phyloP scores from a whole-genome alignment of 2,797 vertebrate genomes.

The Heliangelus exortis region DNA sequence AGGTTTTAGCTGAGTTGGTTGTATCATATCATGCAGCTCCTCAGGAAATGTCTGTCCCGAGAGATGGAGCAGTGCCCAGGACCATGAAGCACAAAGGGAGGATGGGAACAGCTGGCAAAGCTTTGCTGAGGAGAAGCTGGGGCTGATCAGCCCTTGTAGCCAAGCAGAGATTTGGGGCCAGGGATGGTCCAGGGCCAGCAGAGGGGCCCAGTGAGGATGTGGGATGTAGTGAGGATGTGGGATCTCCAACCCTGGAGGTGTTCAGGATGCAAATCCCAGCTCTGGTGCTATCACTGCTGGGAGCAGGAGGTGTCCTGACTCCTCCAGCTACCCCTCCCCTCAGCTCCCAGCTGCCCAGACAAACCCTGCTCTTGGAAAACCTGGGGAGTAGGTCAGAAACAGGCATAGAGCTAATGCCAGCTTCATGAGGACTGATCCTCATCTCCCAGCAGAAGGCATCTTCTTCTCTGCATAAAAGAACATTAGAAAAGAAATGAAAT shows the following conservation, averaged over 20 bases:
- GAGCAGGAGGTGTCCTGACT: background rate
- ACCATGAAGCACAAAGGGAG: background rate
- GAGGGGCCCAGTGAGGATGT: background rate
- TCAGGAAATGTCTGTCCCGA: background rate
- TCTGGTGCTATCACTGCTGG: background rate
- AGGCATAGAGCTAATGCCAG: rapidly evolving
- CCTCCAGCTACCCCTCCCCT: background rate
- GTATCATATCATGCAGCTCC: background rate
- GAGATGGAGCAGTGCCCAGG: background rate
- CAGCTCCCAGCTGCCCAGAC: rapidly evolving
- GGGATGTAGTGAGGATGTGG: background rate
- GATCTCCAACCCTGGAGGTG: background rate
- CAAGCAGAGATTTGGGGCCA: too few species aligned
- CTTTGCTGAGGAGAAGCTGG: background rate
- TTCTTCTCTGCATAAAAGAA: background rate
- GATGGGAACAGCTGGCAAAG: background rate
- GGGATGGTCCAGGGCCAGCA: rapidly evolving
- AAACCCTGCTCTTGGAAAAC: background rate
- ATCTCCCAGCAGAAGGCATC: background rate
- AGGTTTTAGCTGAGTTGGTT: background rate
- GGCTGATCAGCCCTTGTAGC: background rate
- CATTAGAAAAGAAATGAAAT: background rate
- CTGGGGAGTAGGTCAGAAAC: background rate
- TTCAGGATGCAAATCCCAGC: too few species aligned
- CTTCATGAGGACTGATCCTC: background rate